These are phyloP conservation scores for Drosophila mojavensis DNA, from an alignment of 1,140 invertebrate genomes.

Conservation along the genomic window DNA sequence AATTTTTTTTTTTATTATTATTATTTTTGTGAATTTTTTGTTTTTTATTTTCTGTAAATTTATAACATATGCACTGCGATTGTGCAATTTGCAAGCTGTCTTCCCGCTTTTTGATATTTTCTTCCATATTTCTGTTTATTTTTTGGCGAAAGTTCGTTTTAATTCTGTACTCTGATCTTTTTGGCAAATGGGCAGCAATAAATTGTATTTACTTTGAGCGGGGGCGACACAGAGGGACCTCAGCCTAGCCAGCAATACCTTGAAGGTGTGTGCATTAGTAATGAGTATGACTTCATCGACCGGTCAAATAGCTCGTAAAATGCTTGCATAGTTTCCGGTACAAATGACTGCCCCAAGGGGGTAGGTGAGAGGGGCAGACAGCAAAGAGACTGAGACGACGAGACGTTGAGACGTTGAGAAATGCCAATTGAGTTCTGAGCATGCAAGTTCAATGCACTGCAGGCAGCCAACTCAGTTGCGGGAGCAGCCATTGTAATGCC, in stretches of 20 bases:
- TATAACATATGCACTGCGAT: constrained; percentile 52
- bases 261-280: constrained; percentile 24
- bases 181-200: constrained; percentile 49
- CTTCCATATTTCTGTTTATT: constrained; percentile 14
- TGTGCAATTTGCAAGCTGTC: constrained; percentile 52
- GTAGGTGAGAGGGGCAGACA: neutral
- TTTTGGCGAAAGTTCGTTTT: constrained; percentile 16
- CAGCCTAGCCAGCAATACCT: neutral
- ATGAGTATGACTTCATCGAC: constrained; percentile 34
- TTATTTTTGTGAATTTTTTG: constrained; percentile 4
- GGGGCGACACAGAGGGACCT: neutral
- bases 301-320: constrained; percentile 6
- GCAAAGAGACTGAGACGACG: neutral
- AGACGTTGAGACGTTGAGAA: constrained; percentile 9
- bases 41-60: constrained; percentile 39
- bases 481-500: constrained; percentile 47
- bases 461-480: constrained; percentile 29
- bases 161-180: neutral
- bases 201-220: constrained; percentile 45
- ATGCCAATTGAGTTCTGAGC: constrained; percentile 29
- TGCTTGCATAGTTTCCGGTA: constrained; percentile 49
- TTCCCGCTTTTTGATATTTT: constrained; percentile 23
- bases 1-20: constrained; percentile 22
- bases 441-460: constrained; percentile 42
- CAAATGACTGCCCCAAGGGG: constrained; percentile 5